phyloP scores from a whole-genome alignment of 2,113 vertebrate species.

The Ammodramus savannarum region DNA sequence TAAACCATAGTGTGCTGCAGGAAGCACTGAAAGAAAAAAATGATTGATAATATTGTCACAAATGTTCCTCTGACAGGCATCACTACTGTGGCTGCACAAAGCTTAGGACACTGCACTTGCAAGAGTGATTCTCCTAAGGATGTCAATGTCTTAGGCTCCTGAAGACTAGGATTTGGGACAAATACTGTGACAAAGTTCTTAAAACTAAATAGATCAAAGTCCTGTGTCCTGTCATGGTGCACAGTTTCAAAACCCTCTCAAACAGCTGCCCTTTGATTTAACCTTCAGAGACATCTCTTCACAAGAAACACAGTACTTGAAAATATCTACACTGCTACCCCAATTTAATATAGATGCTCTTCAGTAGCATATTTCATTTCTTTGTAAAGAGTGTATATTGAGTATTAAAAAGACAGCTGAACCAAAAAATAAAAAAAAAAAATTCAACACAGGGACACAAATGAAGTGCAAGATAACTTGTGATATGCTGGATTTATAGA shows the following conservation, averaged over 20 bases:
- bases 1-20: not conserved
- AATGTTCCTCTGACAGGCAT: not conserved
- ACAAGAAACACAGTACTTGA: not conserved
- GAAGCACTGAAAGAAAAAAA: slow-evolving; percentile 8
- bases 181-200: not conserved
- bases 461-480: not conserved
- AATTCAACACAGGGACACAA: not conserved
- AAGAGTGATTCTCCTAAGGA: not conserved
- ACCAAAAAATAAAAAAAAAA: not conserved
- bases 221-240: not conserved
- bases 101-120: not conserved
- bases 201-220: not conserved
- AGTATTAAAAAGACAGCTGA: not conserved
- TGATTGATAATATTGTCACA: not conserved
- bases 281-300: not conserved
- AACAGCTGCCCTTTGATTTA: not conserved
- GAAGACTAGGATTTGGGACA: not conserved
- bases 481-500: not conserved
- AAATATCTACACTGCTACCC: not conserved
- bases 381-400: not conserved
- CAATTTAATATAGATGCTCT: slow-evolving; percentile 14
- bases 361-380: slow-evolving; percentile 2
- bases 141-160: fast-evolving
- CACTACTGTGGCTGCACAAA: not conserved
- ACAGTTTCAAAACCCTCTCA: not conserved